A percentile compares a stretch with the other conserved stretches of the same genome.
These are phyloP conservation scores for Microtus montanus DNA, from an alignment of 2,113 vertebrate genomes.

Conservation along the genomic window DNA sequence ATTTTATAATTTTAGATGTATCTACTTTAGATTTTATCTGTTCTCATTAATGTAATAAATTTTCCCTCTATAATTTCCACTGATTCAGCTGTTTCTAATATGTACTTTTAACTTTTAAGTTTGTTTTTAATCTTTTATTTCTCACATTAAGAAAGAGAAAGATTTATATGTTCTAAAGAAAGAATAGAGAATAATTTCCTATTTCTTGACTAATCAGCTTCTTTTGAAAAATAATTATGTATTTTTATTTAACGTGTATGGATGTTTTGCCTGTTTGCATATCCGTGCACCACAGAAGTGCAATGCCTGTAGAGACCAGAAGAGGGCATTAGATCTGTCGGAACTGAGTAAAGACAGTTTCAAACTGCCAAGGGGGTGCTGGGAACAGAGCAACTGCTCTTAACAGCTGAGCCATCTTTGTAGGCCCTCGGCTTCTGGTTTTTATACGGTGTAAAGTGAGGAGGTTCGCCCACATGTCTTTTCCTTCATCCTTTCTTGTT, in stretches of 20 bases:
- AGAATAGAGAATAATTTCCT: background rate
- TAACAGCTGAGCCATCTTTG: too few species aligned
- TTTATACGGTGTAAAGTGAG: background rate
- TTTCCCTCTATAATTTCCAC: background rate
- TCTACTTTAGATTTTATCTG: background rate
- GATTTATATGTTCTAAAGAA: background rate
- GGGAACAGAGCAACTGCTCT: background rate
- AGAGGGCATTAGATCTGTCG: too few species aligned
- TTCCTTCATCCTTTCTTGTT: background rate
- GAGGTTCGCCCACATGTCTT: background rate
- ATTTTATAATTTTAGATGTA: background rate
- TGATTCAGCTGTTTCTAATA: background rate
- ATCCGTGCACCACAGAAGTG: background rate
- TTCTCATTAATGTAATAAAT: background rate
- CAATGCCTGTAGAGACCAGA: background rate
- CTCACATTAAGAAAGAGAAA: background rate
- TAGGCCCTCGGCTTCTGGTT: background rate
- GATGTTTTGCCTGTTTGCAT: background rate
- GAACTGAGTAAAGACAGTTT: background rate
- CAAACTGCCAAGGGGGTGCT: background rate
- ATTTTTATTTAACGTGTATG: background rate
- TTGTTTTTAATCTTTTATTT: slow-evolving; percentile 33
- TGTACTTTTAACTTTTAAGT: background rate
- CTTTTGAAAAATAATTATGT: background rate
- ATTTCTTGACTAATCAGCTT: slow-evolving; percentile 35